Conservation (phyloP, 2,797 vertebrate species). For the Thalassophryne amazonica region DNA sequence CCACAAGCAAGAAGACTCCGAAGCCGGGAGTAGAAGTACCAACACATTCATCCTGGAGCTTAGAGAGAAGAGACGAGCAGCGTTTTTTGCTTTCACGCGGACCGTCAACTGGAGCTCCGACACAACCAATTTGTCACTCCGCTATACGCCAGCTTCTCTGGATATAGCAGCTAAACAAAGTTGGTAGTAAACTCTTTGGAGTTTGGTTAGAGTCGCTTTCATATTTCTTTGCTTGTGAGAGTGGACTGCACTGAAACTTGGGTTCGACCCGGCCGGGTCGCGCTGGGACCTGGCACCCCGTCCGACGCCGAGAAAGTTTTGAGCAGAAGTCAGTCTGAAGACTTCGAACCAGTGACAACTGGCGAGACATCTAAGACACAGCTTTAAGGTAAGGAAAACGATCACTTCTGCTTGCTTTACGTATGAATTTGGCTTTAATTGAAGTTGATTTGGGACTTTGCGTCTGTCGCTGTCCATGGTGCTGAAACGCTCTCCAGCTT, state of each 20-base stretch:
- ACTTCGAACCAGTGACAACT: conserved; percentile 60
- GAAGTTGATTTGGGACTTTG: too few species aligned
- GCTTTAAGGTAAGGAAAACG: conserved; percentile 49
- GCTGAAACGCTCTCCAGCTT: conserved; percentile 35
- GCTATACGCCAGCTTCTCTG: conserved; percentile 66
- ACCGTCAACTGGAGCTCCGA: conserved; percentile 73
- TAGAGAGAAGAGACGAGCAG: conserved; percentile 52
- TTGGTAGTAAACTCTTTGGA: conserved; percentile 90
- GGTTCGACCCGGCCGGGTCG: conserved; percentile 66
- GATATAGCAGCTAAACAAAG: conserved; percentile 72
- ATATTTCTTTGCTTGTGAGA: conserved; percentile 78
- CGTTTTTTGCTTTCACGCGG: conserved; percentile 47
- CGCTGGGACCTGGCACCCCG: conserved; percentile 59
- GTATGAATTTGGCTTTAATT: too few species aligned
- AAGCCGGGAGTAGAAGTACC: conserved; percentile 88
- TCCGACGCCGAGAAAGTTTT: conserved; percentile 59
- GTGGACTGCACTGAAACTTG: conserved; percentile 79
- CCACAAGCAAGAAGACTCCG: conserved; percentile 85
- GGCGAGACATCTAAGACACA: conserved; percentile 32
- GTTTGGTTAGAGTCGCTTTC: conserved; percentile 82
- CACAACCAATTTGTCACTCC: conserved; percentile 48
- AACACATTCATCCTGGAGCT: conserved; percentile 76
- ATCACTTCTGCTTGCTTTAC: too few species aligned
- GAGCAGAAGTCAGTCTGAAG: conserved; percentile 55
- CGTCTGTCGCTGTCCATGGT: conserved; percentile 54